Evolutionary conservation across 1,140 invertebrate genomes (phyloP), one percentile per base, ranked within the genome.

Genomic region (Ceratoteleas bidentatus): DNA sequence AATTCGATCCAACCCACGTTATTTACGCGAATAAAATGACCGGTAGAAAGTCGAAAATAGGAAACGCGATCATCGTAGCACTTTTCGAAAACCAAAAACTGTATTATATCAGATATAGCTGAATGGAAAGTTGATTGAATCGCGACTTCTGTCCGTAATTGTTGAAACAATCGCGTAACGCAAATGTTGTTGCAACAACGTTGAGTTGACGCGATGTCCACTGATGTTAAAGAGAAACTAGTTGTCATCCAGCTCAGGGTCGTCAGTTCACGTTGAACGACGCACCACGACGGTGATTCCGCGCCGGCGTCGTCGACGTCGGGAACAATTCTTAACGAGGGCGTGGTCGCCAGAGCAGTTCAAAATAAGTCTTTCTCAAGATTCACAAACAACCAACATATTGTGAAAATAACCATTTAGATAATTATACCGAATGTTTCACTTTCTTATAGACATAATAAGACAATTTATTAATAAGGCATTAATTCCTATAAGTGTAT

Each of bases 181-280:
- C 24, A 1, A 4, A 24, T 24, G 24, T 24, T 24, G 1, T 1
- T 24, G 34, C 54, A 54, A 6, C 6, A n/a, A 47, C 10, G 6
- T 47, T n/a, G 45, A n/a, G 6, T 9, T 47, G 49, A 78, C 75
- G 76, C 76, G 56, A 52, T 32, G 45, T 36, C 53, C 73, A 7
- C 56, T n/a, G 64, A 11, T 56, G 73, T 56, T 36, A 10, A 14
- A 16, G 57, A 73, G 68, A 79, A 79, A 79, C 76, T 79, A 62
- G 76, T 79, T 79, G 76, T 79, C 69, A 79, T 79, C 56, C 68
- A 62, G 50, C 68, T 79, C 76, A 79, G 76, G 68, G 68, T 73
- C 68, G 69, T 54, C 62, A 69, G 53, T 65, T 66, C 62, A 62
- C 50, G 76, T 68, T 52, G 54, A 61, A 56, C 69, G 76, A 68